Percentiles rank a stretch among this genome's conserved stretches.
Evolutionary conservation across 2,888 invertebrate genomes (phyloP).

Genomic region (Synergus gifuensis): DNA sequence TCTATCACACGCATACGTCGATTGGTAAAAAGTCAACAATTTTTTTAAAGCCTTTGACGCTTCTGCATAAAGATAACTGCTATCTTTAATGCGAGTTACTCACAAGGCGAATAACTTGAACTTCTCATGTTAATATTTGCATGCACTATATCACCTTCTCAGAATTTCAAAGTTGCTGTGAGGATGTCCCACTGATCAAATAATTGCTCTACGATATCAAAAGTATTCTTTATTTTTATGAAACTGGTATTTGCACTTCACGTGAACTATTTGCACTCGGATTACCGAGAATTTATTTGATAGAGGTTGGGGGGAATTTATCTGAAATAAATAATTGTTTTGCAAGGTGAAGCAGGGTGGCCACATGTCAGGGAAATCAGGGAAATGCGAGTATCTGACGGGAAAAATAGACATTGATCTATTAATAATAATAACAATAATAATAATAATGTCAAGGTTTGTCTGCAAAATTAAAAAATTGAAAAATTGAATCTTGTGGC

Average conservation of each 20-base stretch:
- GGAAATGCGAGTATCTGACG: no score
- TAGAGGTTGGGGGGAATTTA: no score
- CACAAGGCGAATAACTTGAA: neutral
- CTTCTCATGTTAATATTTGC: slow-evolving; percentile 21
- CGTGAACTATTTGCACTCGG: slow-evolving; percentile 9
- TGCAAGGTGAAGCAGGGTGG: no score
- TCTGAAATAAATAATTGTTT: no score
- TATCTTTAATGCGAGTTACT: slow-evolving; percentile 21
- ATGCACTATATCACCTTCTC: neutral
- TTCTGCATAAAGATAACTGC: slow-evolving; percentile 27
- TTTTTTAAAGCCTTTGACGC: neutral
- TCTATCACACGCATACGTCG: neutral
- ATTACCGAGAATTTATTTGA: neutral
- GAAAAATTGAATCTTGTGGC: no score
- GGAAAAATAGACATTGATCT: no score
- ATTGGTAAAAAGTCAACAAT: neutral
- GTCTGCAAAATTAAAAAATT: no score
- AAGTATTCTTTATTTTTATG: slow-evolving; percentile 9
- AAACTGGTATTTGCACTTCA: neutral
- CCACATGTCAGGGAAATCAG: no score
- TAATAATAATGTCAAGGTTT: no score
- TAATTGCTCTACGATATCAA: slow-evolving; percentile 15
- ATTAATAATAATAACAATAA: no score
- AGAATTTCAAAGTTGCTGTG: neutral
- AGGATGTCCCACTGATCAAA: neutral